Percentiles rank a stretch among this genome's conserved stretches.
Evolutionary conservation across 2,797 vertebrate species (phyloP).

Genomic region (Novumbra hubbsi): DNA sequence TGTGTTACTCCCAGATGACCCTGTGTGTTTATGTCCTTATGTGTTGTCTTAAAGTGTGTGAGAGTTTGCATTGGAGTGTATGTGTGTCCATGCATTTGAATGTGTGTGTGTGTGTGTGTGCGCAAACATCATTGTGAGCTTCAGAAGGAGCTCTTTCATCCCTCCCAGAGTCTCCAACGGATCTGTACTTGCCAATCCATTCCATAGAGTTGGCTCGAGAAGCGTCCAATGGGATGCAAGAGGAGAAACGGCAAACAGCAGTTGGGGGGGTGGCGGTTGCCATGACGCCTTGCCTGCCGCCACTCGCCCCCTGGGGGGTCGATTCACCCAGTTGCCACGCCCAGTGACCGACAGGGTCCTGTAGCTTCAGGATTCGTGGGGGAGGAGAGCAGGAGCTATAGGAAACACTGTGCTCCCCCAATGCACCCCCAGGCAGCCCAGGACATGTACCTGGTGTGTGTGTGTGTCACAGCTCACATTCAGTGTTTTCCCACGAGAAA

Average conservation of each 20-base stretch:
- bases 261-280: slow-evolving; percentile 55
- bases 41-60: not conserved
- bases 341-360: not conserved
- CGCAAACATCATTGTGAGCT: slow-evolving; percentile 28
- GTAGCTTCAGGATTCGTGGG: not conserved
- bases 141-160: slow-evolving; percentile 71
- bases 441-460: not conserved
- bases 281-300: slow-evolving; percentile 49
- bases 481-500: no score
- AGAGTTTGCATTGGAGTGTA: slow-evolving; percentile 1
- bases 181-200: slow-evolving; percentile 72
- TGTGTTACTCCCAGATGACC: not conserved
- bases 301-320: slow-evolving; percentile 50
- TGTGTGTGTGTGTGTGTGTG: slow-evolving; percentile 31
- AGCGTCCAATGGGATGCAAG: slow-evolving; percentile 58
- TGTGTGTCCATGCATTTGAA: slow-evolving; percentile 3
- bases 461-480: not conserved
- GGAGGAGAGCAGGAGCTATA: not conserved
- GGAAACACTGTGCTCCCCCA: not conserved
- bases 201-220: slow-evolving; percentile 70
- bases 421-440: not conserved
- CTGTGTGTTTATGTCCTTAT: not conserved
- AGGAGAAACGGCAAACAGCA: slow-evolving; percentile 70
- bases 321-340: slow-evolving; percentile 36
- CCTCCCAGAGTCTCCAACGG: slow-evolving; percentile 65